These are phyloP conservation scores for Diarsia mendica DNA, from an alignment of 2,888 invertebrate species.

Conservation along the genomic window DNA sequence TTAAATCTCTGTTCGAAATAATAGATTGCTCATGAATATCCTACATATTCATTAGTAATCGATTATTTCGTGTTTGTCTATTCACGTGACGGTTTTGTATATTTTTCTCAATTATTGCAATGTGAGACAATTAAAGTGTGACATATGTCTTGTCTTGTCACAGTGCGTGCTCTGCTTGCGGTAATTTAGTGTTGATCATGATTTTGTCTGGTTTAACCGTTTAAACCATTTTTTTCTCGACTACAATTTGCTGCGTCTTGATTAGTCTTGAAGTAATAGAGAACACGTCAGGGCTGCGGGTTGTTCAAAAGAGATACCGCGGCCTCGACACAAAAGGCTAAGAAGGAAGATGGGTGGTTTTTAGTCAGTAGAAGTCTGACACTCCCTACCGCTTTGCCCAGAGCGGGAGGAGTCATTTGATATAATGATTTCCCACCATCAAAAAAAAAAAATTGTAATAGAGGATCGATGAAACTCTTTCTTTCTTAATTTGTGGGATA, in stretches of 20 bases:
- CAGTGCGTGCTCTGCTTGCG: conserved; percentile 4
- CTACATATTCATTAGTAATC: neutral
- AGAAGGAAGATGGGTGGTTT: too few relatives aligned
- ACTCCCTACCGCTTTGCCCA: too few relatives aligned
- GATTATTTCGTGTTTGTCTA: neutral
- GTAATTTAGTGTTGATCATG: conserved; percentile 1
- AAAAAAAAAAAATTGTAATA: too few relatives aligned
- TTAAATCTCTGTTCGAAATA: conserved; percentile 6
- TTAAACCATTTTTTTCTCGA: neutral
- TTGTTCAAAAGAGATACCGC: too few relatives aligned
- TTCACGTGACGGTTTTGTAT: conserved; percentile 18
- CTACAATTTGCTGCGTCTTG: neutral
- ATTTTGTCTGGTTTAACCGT: neutral
- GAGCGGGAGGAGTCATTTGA: too few relatives aligned
- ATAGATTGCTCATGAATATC: neutral
- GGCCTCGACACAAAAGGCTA: too few relatives aligned
- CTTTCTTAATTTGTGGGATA: neutral
- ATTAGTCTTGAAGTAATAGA: too few relatives aligned
- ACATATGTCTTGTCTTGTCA: conserved; percentile 14
- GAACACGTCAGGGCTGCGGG: too few relatives aligned
- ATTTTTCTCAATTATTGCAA: conserved; percentile 3
- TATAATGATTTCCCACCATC: too few relatives aligned
- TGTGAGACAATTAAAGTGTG: conserved; percentile 4
- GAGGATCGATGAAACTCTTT: neutral
- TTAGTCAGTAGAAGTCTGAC: too few relatives aligned